These are phyloP conservation scores for Mirza zaza DNA, from an alignment of 2,113 vertebrate species.

Conservation along the genomic window DNA sequence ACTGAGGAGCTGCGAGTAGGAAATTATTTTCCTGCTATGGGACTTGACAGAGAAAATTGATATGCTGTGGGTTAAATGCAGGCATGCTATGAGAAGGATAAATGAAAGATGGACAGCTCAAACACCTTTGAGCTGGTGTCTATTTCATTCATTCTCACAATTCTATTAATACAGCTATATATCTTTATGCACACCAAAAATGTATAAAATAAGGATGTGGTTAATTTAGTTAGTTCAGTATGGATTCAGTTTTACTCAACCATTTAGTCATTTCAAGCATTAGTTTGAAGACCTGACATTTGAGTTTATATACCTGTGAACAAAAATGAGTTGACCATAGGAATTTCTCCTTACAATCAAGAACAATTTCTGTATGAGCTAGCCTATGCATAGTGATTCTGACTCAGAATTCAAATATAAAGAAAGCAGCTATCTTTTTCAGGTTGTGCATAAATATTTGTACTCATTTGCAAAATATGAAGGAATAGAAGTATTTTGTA, in stretches of 20 bases:
- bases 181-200: background rate
- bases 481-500: background rate
- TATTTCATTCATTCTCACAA: background rate
- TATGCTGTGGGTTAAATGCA: background rate
- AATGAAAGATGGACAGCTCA: background rate
- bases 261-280: slow-evolving; percentile 15
- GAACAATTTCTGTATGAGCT: slow-evolving; percentile 29
- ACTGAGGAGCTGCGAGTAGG: background rate
- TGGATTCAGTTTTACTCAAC: background rate
- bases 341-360: slow-evolving; percentile 4
- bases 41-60: background rate
- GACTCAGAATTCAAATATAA: slow-evolving; percentile 9
- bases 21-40: background rate
- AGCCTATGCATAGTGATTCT: background rate
- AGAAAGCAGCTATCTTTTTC: background rate
- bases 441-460: background rate
- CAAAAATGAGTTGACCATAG: slow-evolving; percentile 7
- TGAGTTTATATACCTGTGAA: slow-evolving; percentile 37
- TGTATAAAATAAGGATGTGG: background rate
- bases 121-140: background rate
- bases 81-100: background rate
- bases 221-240: background rate
- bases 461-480: slow-evolving; percentile 1
- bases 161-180: background rate
- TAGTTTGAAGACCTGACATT: background rate